A percentile compares a stretch with the other conserved stretches of the same genome.
Conservation (phyloP, 1,140 invertebrate species). For the Apocrypta bakeri region DNA sequence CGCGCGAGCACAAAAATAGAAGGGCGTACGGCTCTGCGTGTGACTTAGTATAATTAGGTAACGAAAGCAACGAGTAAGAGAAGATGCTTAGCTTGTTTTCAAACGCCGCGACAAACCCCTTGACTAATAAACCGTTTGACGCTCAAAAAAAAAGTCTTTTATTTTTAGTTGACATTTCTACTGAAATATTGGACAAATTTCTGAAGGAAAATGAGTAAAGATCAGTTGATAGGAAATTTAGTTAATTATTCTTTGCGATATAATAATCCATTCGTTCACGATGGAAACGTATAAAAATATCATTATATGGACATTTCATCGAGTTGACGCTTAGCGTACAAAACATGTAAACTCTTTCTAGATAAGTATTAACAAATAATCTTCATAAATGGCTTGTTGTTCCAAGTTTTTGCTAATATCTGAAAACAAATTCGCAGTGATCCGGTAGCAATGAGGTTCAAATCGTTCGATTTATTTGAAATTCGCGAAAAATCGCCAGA, state of each 20-base stretch:
- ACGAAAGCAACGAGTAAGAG: conserved; percentile 52
- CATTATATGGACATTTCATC: neutral
- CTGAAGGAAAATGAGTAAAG: neutral
- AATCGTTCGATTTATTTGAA: neutral
- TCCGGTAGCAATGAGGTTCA: neutral
- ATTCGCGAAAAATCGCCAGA: neutral
- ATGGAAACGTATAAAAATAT: conserved; percentile 41
- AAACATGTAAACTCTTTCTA: neutral
- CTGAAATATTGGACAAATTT: neutral
- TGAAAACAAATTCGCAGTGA: neutral
- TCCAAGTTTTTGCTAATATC: neutral
- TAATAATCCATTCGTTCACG: conserved; percentile 4
- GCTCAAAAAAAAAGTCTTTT: neutral
- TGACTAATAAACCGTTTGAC: neutral
- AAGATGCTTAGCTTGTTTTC: conserved; percentile 42
- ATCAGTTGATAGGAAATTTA: neutral
- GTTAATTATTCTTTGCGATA: conserved; percentile 6
- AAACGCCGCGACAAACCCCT: neutral
- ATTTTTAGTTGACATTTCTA: neutral
- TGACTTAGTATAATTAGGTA: conserved; percentile 73
- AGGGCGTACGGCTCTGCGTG: conserved; percentile 68
- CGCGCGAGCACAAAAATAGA: conserved; percentile 68
- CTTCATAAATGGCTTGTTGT: neutral
- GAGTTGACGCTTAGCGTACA: neutral
- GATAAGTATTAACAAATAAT: neutral